Conservation (phyloP, 2,888 invertebrate species). For the Eupeodes luniger region DNA sequence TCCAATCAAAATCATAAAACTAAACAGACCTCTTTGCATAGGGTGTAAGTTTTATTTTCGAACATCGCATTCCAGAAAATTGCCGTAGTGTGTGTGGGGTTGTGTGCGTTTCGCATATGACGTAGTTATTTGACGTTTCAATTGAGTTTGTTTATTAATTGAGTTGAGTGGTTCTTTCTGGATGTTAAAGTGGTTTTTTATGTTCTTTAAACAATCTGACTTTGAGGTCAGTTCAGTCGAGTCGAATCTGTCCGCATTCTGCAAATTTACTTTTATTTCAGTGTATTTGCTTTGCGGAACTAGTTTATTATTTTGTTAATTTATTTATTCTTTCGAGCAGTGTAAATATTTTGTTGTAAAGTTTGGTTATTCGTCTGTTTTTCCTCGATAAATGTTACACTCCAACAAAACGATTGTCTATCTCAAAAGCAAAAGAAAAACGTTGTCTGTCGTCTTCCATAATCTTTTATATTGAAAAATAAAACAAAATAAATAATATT, state of each 20-base stretch:
- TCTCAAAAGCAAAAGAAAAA: neutral
- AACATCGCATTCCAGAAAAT: neutral
- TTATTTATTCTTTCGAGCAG: slow-evolving; percentile 3
- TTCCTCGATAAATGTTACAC: too few relatives aligned
- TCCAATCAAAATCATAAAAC: neutral
- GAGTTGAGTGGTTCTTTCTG: slow-evolving; percentile 9
- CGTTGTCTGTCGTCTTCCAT: slow-evolving; percentile 6
- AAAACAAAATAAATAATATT: neutral
- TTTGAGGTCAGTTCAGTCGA: slow-evolving; percentile 21
- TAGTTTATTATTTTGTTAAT: slow-evolving; percentile 15
- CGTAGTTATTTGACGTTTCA: neutral
- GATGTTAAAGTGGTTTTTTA: neutral
- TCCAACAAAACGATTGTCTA: neutral
- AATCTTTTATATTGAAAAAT: neutral
- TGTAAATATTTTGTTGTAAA: neutral
- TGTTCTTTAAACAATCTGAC: slow-evolving; percentile 27
- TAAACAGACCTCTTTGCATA: neutral
- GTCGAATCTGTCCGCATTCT: neutral
- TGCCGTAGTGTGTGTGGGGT: neutral
- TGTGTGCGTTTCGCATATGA: neutral
- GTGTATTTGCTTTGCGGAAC: neutral
- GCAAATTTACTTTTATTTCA: slow-evolving; percentile 19
- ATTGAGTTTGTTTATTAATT: slow-evolving; percentile 21
- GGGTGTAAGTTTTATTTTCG: neutral
- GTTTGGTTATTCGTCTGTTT: neutral